Evolutionary conservation across 2,888 invertebrate genomes (phyloP), one percentile per base, ranked within the genome.

Genomic region (Nemurella pictetii): DNA sequence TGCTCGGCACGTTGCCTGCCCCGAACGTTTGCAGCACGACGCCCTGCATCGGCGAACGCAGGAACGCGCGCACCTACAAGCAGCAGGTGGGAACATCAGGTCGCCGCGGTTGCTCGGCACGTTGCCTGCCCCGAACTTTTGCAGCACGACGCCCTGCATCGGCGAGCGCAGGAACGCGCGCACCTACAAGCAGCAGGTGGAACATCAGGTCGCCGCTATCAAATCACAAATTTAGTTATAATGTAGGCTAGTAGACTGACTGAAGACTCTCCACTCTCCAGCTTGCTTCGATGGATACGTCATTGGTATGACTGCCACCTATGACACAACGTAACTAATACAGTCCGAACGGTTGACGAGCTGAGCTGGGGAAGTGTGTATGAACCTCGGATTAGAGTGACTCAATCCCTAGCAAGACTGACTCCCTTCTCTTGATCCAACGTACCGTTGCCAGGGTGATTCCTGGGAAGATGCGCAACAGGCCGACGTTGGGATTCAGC

Each of bases 91-190:
- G 73, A 36, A 36, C 7, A 98, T 90, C 0, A 99, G 91, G 87
- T 98, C 98, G n/a, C 91, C 90, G 9, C 97, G 93, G 89, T 95
- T 95, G 0, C 94, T 94, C 0, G 99, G 99, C 55, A 98, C 94
- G 89, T 99, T 99, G 0, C 99, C 99, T 0, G 96, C 93, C 0
- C 99, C 99, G 88, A 97, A 99, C 0, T 96, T 96, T 90, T 98
- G 97, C 74, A 99, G 90, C 0, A 99, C 96, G 0, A 98, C 94
- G 20, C 99, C 96, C 88, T 93, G 91, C 86, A 95, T 95, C 20
- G 97, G 96, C 0, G 96, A 94, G 87, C 95, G 93, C 72, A 95
- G 90, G 88, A 95, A 95, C 0, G 95, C 94, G 87, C 90, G 92
- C 0, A 96, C 92, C 28, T 89, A 82, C 28, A 27, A 2, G 15